Base-by-base conservation (phyloP, 1,140 invertebrate species). In the Microplitis demolitor region DNA sequence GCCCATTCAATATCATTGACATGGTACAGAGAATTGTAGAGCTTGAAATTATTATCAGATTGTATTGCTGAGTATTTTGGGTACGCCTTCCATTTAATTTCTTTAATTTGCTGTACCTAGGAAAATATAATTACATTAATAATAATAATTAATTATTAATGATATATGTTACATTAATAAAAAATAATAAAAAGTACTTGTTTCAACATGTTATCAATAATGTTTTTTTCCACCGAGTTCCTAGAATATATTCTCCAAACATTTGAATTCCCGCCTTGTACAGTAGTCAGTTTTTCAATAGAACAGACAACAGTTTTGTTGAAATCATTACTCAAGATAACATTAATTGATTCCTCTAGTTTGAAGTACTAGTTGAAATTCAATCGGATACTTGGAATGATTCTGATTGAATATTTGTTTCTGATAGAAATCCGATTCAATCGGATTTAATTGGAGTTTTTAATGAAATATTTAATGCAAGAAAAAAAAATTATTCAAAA, bases 1-100 rank as follows among this genome's bases (percentile, higher is more conserved):
- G 89, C 89, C 88, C 89, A 89, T 82, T 93, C 92, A 66, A 93
- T 91, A 8, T 89, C 89, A 87, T 93, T 93, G 0, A 91, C 78
- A 78, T 93, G 88, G 82, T 91, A 93, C 33, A 93, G 70, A 6
- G 84, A 81, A 66, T 89, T 84, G 74, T 90, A 80, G 0, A 92
- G 76, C 60, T 89, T 82, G 78, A 93, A 92, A 51, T 88, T 84
- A 60, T 88, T 86, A 3, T 88, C 73, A 53, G 82, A 79, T 35
- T 81, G 72, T 9, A 81, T 76, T 4, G 81, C 76, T 24, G 80
- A 72, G 79, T 93, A 93, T 24, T 89, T 80, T 9, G 92, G 92
- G 83, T 93, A 93, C 2, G 91, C 91, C 56, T 88, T 83, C 92
- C 91, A 93, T 72, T 56, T 56, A 4, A 82, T 76, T 64, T 81